Percentiles rank a stretch among this genome's conserved stretches.
These are phyloP conservation scores for Drosophila flavopinicola DNA, from an alignment of 2,888 invertebrate species.

Conservation along the genomic window DNA sequence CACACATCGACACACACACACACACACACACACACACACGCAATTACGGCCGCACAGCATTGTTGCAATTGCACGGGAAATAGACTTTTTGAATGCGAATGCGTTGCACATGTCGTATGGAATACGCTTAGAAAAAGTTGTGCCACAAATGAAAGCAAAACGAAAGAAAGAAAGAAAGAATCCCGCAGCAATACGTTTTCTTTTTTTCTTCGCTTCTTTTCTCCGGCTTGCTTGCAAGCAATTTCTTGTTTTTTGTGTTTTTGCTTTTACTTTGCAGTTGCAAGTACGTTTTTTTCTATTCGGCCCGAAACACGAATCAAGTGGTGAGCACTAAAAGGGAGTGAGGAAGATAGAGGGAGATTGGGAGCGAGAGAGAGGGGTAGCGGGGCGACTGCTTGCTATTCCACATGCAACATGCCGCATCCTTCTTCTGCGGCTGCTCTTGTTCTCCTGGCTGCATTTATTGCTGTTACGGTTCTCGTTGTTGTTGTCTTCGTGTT, in stretches of 20 bases:
- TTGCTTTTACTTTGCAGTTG: constrained; percentile 54
- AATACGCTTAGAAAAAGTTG: constrained; percentile 70
- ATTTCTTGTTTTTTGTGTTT: constrained; percentile 31
- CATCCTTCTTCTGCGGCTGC: constrained; percentile 47
- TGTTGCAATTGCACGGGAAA: constrained; percentile 78
- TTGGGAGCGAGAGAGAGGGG: constrained; percentile 11
- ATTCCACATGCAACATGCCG: constrained; percentile 58
- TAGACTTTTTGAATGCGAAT: constrained; percentile 77
- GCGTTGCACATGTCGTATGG: constrained; percentile 73
- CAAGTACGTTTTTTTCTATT: constrained; percentile 36
- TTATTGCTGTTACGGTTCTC: constrained; percentile 22
- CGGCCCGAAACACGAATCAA: constrained; percentile 36
- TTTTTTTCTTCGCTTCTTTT: constrained; percentile 13
- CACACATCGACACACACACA: constrained; percentile 23
- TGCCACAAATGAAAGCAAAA: constrained; percentile 25
- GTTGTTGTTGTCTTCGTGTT: constrained; percentile 69
- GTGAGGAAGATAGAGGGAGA: too few species aligned
- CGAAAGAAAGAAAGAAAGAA: constrained; percentile 39
- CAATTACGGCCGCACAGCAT: constrained; percentile 60
- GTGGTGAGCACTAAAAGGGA: too few species aligned
- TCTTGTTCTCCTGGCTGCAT: constrained; percentile 29
- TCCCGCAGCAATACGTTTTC: constrained; percentile 62
- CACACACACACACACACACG: constrained; percentile 23
- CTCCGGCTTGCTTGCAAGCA: constrained; percentile 33
- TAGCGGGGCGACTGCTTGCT: constrained; percentile 62